Percentiles rank a stretch among this genome's conserved stretches.
These are phyloP conservation scores for Drosophila mercatorum DNA, from an alignment of 2,888 invertebrate genomes.

Conservation along the genomic window DNA sequence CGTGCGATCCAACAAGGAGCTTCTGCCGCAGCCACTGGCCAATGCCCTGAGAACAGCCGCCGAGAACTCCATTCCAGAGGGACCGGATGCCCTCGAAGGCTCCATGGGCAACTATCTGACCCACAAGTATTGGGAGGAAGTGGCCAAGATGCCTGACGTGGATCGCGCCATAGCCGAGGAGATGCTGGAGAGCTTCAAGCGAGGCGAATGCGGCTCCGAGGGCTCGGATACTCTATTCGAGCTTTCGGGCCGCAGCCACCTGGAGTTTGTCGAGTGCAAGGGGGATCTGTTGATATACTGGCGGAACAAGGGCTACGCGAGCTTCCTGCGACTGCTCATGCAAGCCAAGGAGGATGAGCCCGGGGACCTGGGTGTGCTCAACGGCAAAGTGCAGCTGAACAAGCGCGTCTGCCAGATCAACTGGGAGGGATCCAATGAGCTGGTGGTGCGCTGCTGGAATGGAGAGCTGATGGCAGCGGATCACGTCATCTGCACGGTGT, in stretches of 20 bases:
- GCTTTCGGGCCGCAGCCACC: conserved; percentile 87
- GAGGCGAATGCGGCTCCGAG: conserved; percentile 84
- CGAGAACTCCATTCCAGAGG: conserved; percentile 9
- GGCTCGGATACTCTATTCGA: conserved; percentile 88
- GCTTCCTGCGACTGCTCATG: conserved; percentile 89
- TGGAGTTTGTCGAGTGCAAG: conserved; percentile 88
- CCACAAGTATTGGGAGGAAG: conserved; percentile 66
- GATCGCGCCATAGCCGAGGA: conserved; percentile 84
- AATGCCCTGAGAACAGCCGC: conserved; percentile 31
- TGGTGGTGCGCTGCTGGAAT: conserved; percentile 77
- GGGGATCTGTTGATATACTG: conserved; percentile 90
- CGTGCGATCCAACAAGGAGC: conserved; percentile 82
- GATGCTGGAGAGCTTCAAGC: conserved; percentile 87
- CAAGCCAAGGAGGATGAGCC: conserved; percentile 39
- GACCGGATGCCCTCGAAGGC: conserved; percentile 55
- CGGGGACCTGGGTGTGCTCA: conserved; percentile 70
- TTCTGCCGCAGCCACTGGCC: conserved; percentile 77
- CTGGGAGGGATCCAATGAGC: conserved; percentile 41
- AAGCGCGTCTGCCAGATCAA: conserved; percentile 67
- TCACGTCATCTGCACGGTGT: conserved; percentile 87
- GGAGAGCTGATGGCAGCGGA: conserved; percentile 85
- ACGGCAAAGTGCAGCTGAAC: conserved; percentile 76
- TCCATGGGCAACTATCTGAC: conserved; percentile 80
- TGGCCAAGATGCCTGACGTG: conserved; percentile 62
- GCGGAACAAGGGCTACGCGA: conserved; percentile 90